Conservation (phyloP, 2,888 invertebrate genomes). For the Caradrina kadenii region DNA sequence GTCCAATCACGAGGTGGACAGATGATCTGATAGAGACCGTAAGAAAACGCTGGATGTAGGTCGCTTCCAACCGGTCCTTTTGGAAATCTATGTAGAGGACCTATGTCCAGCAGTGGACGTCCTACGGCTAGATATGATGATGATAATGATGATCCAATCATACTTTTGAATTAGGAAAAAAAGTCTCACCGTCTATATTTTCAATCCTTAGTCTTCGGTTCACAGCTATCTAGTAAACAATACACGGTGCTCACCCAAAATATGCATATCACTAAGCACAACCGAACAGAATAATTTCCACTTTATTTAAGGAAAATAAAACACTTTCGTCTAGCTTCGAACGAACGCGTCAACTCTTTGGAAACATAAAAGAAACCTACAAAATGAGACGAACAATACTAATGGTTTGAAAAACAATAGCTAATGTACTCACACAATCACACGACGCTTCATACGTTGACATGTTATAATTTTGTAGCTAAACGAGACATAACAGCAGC, state of each 20-base stretch:
- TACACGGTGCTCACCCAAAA: slow-evolving; percentile 8
- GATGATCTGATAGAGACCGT: too few relatives aligned
- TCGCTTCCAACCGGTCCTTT: too few relatives aligned
- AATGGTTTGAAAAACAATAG: slow-evolving; percentile 23
- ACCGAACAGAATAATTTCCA: not conserved
- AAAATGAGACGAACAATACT: slow-evolving; percentile 1
- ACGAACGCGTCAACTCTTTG: not conserved
- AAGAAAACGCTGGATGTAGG: too few relatives aligned
- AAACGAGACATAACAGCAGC: slow-evolving; percentile 11
- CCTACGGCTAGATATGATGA: too few relatives aligned
- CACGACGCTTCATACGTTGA: slow-evolving; percentile 7
- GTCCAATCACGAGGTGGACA: too few relatives aligned
- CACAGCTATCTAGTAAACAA: not conserved
- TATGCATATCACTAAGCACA: not conserved
- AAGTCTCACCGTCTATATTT: slow-evolving; percentile 7
- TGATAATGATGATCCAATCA: too few relatives aligned
- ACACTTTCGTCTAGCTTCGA: slow-evolving; percentile 9
- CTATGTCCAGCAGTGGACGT: too few relatives aligned
- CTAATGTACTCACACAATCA: slow-evolving; percentile 24
- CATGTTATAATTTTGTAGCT: slow-evolving; percentile 30
- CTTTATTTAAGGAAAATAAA: not conserved
- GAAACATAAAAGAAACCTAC: not conserved
- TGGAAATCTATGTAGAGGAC: too few relatives aligned
- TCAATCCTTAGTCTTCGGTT: not conserved
- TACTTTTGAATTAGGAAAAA: too few relatives aligned